Base-by-base conservation (phyloP, 2,888 invertebrate species). In the Malacosoma neustria region DNA sequence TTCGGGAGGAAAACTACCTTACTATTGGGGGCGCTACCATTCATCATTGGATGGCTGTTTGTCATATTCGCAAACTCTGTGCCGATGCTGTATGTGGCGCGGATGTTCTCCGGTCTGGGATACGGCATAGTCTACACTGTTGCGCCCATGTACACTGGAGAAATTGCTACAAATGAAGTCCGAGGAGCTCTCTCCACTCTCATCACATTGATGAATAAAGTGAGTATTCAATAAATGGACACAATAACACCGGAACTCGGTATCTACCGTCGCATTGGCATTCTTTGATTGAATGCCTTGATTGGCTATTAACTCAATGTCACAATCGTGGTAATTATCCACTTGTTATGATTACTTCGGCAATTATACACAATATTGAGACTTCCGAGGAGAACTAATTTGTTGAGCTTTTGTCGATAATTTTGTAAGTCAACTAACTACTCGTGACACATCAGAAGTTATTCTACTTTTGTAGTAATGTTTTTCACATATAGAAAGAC, bases 1-100 rank as follows among this genome's bases (percentile, higher is more conserved):
- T 82, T 90, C 41, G 92, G 92, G n/a, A 82, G 92, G n/a, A 91
- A 91, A 59, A 86, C 80, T 9, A 88, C 89, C n/a, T 75, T 91
- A 1, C 73, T 91, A 9, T 62, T 89, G 29, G 82, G 89, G 9
- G 88, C 89, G 0, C 52, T 90, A 4, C 90, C 91, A 0, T 87
- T 90, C 52, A 87, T 89, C 45, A 35, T 88, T 30, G 88, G 90
- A 42, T 92, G 91, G 91, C 60, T 90, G 29, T 69, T 91, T 48
- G 85, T 91, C 48, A 88, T 90, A 44, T 68, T 86, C 29, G 90
- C 90, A 14, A 75, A 82, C 36, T 86, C 84, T 3, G 87, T 89
- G 1, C 67, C 81, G 31, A 57, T 87, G 33, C 74, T 91, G n/a
- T 89, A 90, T 63, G 73, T 87, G 4, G 82, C 89, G 1, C 71